Evolutionary conservation across 2,888 invertebrate genomes (phyloP).

Genomic region (Phlogophora meticulosa): DNA sequence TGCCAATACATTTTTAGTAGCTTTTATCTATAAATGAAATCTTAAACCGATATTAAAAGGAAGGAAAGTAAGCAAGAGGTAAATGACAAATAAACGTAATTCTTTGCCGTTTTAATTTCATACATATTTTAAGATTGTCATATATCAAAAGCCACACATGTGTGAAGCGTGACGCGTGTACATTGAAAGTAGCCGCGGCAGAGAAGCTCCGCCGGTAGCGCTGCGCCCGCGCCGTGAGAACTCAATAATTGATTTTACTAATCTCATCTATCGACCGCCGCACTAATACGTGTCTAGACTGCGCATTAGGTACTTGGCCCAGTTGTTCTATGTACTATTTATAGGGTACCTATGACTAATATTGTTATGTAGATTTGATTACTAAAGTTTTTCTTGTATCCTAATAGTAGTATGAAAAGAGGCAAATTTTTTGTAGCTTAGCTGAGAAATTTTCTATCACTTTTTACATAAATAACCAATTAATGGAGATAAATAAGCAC

Average conservation of each 20-base stretch:
- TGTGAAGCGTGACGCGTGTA: slow-evolving; percentile 40
- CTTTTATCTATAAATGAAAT: slow-evolving; percentile 36
- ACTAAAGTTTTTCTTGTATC: background rate
- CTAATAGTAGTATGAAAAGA: background rate
- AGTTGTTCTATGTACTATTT: slow-evolving; percentile 43
- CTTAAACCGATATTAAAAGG: slow-evolving; percentile 1
- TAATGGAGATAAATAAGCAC: background rate
- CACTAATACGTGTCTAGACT: slow-evolving; percentile 80
- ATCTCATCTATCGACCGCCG: slow-evolving; percentile 81
- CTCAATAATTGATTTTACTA: slow-evolving; percentile 86
- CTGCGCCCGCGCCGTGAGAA: slow-evolving; percentile 81
- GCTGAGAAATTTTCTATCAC: background rate
- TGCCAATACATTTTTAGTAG: slow-evolving; percentile 1
- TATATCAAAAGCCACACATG: slow-evolving; percentile 46
- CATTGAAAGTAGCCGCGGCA: slow-evolving; percentile 50
- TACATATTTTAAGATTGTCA: background rate
- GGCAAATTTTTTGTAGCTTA: too few relatives aligned
- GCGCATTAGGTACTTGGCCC: slow-evolving; percentile 64
- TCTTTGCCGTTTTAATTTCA: background rate
- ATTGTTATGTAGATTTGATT: background rate
- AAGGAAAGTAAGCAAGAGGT: background rate
- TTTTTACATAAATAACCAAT: background rate
- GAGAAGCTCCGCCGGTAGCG: slow-evolving; percentile 64
- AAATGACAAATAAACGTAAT: background rate
- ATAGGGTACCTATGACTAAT: slow-evolving; percentile 7